A percentile compares a stretch with the other conserved stretches of the same genome.
These are phyloP conservation scores for Aphodius granarius DNA, from an alignment of 2,888 invertebrate species.

Conservation along the genomic window DNA sequence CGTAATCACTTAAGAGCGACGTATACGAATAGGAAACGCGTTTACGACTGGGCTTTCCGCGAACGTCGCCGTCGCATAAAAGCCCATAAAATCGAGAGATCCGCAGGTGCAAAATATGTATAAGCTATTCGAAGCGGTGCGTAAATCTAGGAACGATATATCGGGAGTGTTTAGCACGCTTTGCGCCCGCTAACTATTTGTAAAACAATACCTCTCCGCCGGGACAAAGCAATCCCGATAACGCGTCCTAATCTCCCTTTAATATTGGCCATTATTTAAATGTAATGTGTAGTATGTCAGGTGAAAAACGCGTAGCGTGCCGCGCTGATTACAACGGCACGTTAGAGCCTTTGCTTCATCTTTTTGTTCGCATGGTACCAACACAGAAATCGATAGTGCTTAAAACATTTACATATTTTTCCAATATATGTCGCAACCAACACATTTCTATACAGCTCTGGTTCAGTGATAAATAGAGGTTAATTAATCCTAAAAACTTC, in stretches of 20 bases:
- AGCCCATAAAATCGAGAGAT: not conserved
- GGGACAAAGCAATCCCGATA: not conserved
- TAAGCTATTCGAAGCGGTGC: not conserved
- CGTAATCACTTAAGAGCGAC: not conserved
- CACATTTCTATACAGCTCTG: too few species aligned
- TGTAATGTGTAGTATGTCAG: not conserved
- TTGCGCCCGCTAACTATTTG: not conserved
- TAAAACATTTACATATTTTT: not conserved
- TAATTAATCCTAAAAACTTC: too few species aligned
- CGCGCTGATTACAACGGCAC: not conserved
- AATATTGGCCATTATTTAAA: not conserved
- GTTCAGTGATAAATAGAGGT: too few species aligned
- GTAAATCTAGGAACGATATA: not conserved
- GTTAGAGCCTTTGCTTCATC: not conserved
- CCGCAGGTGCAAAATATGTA: not conserved
- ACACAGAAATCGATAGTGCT: not conserved
- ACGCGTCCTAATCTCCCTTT: not conserved
- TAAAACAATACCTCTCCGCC: not conserved
- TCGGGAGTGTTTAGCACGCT: not conserved
- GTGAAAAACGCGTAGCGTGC: not conserved
- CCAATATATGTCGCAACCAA: not conserved
- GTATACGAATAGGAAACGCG: not conserved
- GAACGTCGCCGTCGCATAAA: not conserved
- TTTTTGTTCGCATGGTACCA: not conserved
- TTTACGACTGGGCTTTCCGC: not conserved